phyloP scores from a whole-genome alignment of 1,140 invertebrate species.

The Mactra quadrangularis region DNA sequence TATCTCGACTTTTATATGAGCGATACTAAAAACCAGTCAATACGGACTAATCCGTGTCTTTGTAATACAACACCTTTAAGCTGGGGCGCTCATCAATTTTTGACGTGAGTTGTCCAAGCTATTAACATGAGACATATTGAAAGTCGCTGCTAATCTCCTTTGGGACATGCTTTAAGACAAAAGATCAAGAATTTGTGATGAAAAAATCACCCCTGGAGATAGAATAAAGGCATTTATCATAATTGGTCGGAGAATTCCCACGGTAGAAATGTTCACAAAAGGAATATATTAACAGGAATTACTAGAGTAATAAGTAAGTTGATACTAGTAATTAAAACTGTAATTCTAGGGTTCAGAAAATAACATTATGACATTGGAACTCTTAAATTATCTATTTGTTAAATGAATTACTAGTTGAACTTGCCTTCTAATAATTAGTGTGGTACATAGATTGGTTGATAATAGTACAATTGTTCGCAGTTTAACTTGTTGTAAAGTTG shows the following conservation, averaged over 20 bases:
- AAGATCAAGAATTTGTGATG: constrained; percentile 55
- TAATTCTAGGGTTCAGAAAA: too few species aligned
- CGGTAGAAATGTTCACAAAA: constrained; percentile 26
- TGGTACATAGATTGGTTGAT: too few species aligned
- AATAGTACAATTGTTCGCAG: too few species aligned
- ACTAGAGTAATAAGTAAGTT: constrained; percentile 41
- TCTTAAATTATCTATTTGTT: too few species aligned
- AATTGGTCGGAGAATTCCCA: constrained; percentile 39
- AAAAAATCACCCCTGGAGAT: constrained; percentile 51
- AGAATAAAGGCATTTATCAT: constrained; percentile 49
- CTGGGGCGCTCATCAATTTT: constrained; percentile 43
- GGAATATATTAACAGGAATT: constrained; percentile 43
- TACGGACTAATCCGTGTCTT: constrained; percentile 46
- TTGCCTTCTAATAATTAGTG: too few species aligned
- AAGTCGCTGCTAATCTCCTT: constrained; percentile 49
- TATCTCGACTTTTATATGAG: too few species aligned
- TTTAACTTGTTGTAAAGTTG: too few species aligned
- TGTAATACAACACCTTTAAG: constrained; percentile 47
- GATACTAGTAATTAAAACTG: too few species aligned
- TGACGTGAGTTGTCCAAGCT: constrained; percentile 41
- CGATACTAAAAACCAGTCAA: constrained; percentile 14
- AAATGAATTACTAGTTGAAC: too few species aligned
- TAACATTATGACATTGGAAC: too few species aligned
- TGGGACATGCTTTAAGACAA: constrained; percentile 57
- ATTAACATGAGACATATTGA: constrained; percentile 55